A percentile compares a stretch with the other conserved stretches of the same genome.
Evolutionary conservation across 2,113 vertebrate species (phyloP).

Genomic region (Mixornis gularis): DNA sequence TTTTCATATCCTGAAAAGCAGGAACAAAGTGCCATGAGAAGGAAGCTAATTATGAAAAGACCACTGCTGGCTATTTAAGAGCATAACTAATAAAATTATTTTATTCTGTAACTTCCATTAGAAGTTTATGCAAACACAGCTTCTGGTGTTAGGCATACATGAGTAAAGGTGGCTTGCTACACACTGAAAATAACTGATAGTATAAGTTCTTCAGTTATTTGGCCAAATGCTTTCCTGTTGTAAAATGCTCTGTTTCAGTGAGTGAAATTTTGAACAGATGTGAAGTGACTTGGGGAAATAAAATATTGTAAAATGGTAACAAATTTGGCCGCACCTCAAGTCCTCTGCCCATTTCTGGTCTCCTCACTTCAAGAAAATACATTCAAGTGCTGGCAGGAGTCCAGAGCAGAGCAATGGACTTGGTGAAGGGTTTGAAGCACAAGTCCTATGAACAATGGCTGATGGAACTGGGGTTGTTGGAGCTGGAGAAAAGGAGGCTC

Average conservation of each 20-base stretch:
- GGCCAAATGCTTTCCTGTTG: neutral
- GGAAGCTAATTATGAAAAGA: neutral
- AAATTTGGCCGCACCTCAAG: neutral
- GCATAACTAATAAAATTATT: neutral
- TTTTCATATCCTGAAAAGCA: neutral
- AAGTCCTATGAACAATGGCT: neutral
- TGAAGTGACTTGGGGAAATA: neutral
- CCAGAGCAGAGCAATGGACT: accelerated
- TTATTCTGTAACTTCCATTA: neutral
- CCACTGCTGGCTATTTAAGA: neutral
- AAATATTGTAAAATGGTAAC: neutral
- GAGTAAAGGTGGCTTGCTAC: neutral
- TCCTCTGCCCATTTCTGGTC: neutral
- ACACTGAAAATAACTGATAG: neutral
- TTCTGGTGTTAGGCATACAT: neutral
- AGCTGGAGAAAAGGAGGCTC: neutral
- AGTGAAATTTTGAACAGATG: neutral
- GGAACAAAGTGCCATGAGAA: neutral
- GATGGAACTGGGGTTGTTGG: neutral
- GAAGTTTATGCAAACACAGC: neutral
- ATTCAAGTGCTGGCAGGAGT: neutral
- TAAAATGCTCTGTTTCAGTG: neutral
- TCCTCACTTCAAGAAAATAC: neutral
- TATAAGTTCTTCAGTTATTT: neutral
- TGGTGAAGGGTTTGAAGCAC: neutral